phyloP scores from a whole-genome alignment of 2,888 invertebrate species.

The Xestia rhomboidea region DNA sequence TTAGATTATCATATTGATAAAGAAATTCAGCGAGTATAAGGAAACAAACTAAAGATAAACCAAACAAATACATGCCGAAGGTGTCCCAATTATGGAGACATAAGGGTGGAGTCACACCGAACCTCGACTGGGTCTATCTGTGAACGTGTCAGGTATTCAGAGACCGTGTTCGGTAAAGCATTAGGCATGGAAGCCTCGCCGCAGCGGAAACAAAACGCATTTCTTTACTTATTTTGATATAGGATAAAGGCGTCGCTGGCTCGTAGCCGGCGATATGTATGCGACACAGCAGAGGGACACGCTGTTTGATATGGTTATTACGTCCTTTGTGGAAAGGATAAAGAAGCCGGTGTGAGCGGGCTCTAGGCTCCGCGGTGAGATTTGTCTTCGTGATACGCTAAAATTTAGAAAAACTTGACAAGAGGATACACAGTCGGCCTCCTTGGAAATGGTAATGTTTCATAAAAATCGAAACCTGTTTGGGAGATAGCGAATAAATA shows the following conservation, averaged over 20 bases:
- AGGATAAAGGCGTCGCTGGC: constrained; percentile 80
- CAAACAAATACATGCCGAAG: constrained; percentile 57
- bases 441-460: constrained; percentile 86
- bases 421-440: constrained; percentile 78
- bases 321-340: constrained; percentile 88
- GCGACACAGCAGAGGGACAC: constrained; percentile 88
- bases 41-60: constrained; percentile 50
- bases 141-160: constrained; percentile 78
- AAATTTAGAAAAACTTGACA: constrained; percentile 81
- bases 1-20: constrained; percentile 63
- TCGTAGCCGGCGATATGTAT: constrained; percentile 85
- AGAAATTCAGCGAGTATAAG: constrained; percentile 45
- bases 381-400: constrained; percentile 89
- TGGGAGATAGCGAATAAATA: constrained; percentile 76
- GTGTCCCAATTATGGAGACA: constrained; percentile 53
- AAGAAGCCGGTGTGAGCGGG: constrained; percentile 83
- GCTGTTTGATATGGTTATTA: constrained; percentile 91
- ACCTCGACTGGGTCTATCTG: constrained; percentile 36
- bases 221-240: constrained; percentile 87
- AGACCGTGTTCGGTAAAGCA: constrained; percentile 73
- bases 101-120: constrained; percentile 46
- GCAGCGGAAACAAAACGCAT: constrained; percentile 87
- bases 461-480: constrained; percentile 82
- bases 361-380: constrained; percentile 80
- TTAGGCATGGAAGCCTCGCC: constrained; percentile 84